Evolutionary conservation across 2,113 vertebrate genomes (phyloP), one percentile per base, ranked within the genome.

Genomic region (Aplodontia rufa): DNA sequence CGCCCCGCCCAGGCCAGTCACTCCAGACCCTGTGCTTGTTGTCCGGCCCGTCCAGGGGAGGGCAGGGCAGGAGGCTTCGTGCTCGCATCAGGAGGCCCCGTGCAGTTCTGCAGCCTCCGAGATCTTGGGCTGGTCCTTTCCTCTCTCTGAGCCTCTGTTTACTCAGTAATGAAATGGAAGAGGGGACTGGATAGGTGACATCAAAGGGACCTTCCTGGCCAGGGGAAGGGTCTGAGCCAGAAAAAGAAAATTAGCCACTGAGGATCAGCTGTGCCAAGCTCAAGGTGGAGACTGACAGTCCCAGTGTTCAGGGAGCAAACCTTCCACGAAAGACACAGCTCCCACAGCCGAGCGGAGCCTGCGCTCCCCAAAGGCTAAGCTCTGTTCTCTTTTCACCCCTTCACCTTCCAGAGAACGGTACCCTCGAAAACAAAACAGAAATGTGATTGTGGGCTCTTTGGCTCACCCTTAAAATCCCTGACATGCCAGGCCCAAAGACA

Each of bases 1-100:
- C 3, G 92, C 85, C 81, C 93, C 58, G 13, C 95, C 90, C 95
- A 42, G 79, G 76, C 89, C 87, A 53, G 35, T 37, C 37, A 13
- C 91, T n/a, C 60, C 83, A 37, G 51, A 32, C 94, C 32, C 1
- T 0, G 60, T 2, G 76, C 12, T 2, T 28, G 87, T 62, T 11
- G 37, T 55, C 91, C 76, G 74, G 81, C 86, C n/a, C 3, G 3
- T 87, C 71, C 40, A 0, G 1, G 1, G 19, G 40, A 9, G 4
- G 84, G 42, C 60, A 66, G 42, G 42, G 78, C 45, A 17, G 72
- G 68, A 22, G 30, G 42, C 75, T 51, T 51, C 11, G 0, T n/a
- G 75, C 60, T 35, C 32, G 55, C 12, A 13, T 49, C 8, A 47
- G 17, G 85, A 64, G 16, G 9, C 16, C 76, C 45, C 1, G 6